Percentiles rank a stretch among this genome's conserved stretches.
Conservation (phyloP, 1,140 invertebrate genomes). For the Drosophila busckii region DNA sequence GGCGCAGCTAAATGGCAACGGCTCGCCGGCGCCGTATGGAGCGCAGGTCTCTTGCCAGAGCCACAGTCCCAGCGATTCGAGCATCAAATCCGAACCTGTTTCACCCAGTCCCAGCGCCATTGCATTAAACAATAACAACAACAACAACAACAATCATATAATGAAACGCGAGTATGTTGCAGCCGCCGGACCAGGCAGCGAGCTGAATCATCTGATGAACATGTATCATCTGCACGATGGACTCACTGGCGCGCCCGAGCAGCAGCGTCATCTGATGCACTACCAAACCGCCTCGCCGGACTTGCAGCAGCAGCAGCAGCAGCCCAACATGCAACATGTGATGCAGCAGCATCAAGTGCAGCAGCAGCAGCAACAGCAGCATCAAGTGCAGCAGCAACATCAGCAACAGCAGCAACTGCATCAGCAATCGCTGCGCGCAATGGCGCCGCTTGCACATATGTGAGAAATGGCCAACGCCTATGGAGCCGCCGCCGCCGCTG, state of each 20-base stretch:
- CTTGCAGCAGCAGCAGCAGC: slow-evolving; percentile 79
- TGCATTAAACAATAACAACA: slow-evolving; percentile 69
- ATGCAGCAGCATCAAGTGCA: slow-evolving; percentile 79
- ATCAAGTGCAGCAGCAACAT: slow-evolving; percentile 58
- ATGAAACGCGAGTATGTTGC: slow-evolving; percentile 85
- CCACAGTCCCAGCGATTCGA: slow-evolving; percentile 89
- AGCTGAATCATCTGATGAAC: slow-evolving; percentile 83
- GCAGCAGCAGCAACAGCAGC: slow-evolving; percentile 74
- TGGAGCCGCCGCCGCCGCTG: slow-evolving; percentile 53
- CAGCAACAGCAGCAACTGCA: slow-evolving; percentile 79
- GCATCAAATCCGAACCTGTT: slow-evolving; percentile 91
- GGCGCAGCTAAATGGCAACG: slow-evolving; percentile 82
- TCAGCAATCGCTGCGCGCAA: slow-evolving; percentile 82
- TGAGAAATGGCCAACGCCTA: slow-evolving; percentile 81
- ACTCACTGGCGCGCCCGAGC: slow-evolving; percentile 78
- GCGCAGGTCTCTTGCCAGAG: slow-evolving; percentile 84
- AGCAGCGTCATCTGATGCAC: slow-evolving; percentile 78
- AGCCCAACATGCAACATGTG: slow-evolving; percentile 61
- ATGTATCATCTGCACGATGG: slow-evolving; percentile 82
- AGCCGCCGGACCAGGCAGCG: slow-evolving; percentile 75
- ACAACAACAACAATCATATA: slow-evolving; percentile 72
- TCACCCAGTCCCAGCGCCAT: slow-evolving; percentile 82
- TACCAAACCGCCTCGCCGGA: slow-evolving; percentile 72
- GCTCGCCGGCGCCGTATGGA: slow-evolving; percentile 83
- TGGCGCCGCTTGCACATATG: slow-evolving; percentile 88